These are phyloP conservation scores for Himalopsyche kuldschensis DNA, from an alignment of 2,888 invertebrate genomes.

Conservation along the genomic window DNA sequence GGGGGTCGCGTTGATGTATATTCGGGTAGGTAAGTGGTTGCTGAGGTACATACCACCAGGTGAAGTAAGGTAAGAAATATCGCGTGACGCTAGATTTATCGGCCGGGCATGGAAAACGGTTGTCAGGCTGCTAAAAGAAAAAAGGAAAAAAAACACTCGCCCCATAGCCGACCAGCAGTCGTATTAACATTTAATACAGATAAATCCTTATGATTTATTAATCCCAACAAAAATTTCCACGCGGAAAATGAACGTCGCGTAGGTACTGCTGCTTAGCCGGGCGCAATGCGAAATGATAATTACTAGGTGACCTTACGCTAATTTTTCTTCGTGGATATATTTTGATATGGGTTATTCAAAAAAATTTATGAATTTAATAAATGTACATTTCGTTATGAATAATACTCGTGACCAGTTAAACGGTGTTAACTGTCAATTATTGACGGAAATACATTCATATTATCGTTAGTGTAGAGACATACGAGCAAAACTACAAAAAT, in stretches of 20 bases:
- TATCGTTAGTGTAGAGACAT: too few species aligned
- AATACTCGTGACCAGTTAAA: too few species aligned
- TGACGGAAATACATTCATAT: too few species aligned
- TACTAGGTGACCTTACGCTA: neutral
- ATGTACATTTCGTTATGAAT: too few species aligned
- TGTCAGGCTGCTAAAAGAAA: conserved; percentile 3
- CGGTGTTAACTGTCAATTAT: too few species aligned
- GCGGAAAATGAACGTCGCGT: neutral
- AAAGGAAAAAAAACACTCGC: neutral
- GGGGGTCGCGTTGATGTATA: neutral
- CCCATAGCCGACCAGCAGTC: neutral
- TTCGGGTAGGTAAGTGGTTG: neutral
- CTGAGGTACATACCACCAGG: neutral
- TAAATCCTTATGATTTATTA: conserved; percentile 34
- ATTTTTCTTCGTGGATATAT: neutral
- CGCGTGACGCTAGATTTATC: conserved; percentile 24
- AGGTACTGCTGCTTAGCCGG: neutral
- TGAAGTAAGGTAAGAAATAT: neutral
- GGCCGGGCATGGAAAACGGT: neutral
- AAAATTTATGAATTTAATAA: too few species aligned
- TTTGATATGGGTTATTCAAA: too few species aligned
- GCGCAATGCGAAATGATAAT: neutral
- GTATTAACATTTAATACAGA: conserved; percentile 30
- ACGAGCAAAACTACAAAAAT: too few species aligned
- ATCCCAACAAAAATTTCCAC: neutral